Evolutionary conservation across 2,113 vertebrate species (phyloP), one percentile per base, ranked within the genome.

Genomic region (Syngnathus floridae): DNA sequence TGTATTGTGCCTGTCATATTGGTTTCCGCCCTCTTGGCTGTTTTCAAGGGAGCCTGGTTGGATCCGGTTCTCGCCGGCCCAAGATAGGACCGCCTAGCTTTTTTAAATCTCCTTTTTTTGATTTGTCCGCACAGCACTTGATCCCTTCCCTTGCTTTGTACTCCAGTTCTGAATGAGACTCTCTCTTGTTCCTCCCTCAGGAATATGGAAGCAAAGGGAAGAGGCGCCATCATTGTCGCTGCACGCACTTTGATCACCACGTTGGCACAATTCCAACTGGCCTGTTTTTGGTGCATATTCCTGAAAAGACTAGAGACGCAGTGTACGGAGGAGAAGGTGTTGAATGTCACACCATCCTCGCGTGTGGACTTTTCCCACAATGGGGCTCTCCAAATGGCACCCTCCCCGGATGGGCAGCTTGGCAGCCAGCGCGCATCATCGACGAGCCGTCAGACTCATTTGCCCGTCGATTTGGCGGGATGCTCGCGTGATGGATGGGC

Each of bases 1-100:
- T 35, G 54, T 36, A 54, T 61, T 56, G 54, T 56, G 26, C 13
- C 13, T 70, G 45, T 57, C 40, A 19, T 51, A 66, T 78, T 81
- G 11, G 16, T 41, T 62, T 16, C 51, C 48, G 48, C 41, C 52
- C 58, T 11, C 46, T 35, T 43, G 14, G 9, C 35, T 40, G 78
- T 86, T 85, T 84, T 84, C 56, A 77, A 74, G 58, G 26, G 65
- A 76, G 79, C 83, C 90, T 86, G 82, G 86, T 70, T 89, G 37
- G 82, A 86, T 90, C 90, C 88, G 87, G 86, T 89, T 88, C 69
- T 46, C 43, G 4, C 82, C 70, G 83, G 84, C 60, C 83, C 41
- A 31, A 76, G 57, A 65, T 62, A 48, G 38, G 5, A 59, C 38
- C 67, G 73, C 82, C 67, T 75, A 55, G 16, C 56, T 41, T 61